Percentiles rank a stretch among this genome's conserved stretches.
These are phyloP conservation scores for Tetropium fuscum DNA, from an alignment of 2,888 invertebrate genomes.

Conservation along the genomic window DNA sequence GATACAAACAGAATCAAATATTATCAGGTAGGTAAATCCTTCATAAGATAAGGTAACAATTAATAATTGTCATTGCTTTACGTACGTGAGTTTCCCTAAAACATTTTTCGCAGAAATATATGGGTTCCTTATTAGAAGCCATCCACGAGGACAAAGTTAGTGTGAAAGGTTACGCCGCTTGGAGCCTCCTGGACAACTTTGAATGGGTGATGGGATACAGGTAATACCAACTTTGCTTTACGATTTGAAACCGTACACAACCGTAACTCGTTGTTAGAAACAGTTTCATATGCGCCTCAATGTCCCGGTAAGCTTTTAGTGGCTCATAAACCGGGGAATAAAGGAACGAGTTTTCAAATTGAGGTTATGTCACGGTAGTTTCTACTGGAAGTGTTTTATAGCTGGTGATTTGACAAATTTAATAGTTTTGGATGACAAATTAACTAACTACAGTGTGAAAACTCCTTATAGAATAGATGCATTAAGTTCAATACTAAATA, in stretches of 20 bases:
- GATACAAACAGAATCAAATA: slow-evolving; percentile 67
- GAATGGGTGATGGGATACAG: slow-evolving; percentile 71
- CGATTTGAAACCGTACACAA: slow-evolving; percentile 8
- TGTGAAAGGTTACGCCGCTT: slow-evolving; percentile 70
- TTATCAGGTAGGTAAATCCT: slow-evolving; percentile 40
- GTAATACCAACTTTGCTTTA: slow-evolving; percentile 54
- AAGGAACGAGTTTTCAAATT: neutral
- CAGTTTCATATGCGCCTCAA: neutral
- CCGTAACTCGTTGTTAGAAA: neutral
- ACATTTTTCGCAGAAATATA: slow-evolving; percentile 44
- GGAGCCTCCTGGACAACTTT: slow-evolving; percentile 75
- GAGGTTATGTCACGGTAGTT: slow-evolving; percentile 6
- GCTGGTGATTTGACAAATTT: neutral
- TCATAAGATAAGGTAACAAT: no score
- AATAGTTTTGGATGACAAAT: no score
- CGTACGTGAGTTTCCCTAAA: no score
- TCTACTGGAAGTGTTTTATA: neutral
- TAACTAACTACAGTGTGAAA: no score
- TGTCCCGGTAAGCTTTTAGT: slow-evolving; percentile 3
- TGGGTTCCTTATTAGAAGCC: slow-evolving; percentile 47
- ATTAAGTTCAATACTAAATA: no score
- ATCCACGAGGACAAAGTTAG: slow-evolving; percentile 64
- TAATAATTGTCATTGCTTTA: no score
- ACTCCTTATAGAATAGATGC: no score
- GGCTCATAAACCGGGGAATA: slow-evolving; percentile 12